Base-by-base conservation (phyloP, 2,888 invertebrate species). In the Limnephilus lunatus region DNA sequence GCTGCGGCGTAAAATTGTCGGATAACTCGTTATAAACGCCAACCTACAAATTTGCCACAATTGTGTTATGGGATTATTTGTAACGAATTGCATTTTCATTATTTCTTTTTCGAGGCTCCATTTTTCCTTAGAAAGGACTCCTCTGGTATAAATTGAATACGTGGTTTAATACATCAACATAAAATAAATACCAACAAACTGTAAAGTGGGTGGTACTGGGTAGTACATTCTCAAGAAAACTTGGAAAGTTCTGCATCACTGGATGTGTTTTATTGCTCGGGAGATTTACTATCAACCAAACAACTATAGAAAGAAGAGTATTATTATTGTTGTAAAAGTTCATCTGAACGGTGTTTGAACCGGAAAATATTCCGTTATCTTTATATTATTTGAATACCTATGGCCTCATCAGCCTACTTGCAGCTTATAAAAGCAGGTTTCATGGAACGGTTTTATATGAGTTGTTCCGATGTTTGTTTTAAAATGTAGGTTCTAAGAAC, bases 231-330 rank as follows among this genome's bases (percentile, higher is more conserved):
- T 53, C 80, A 68, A 31, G 31, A 32, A 32, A 88, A 32, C 15
- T 32, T 88, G 32, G 5, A 31, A 88, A 68, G 68, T 68, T 88
- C 88, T 68, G 48, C 86, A 48, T 15, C 86, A 48, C n/a, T 44
- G 87, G 53, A 68, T 68, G 80, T 88, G 88, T 88, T 88, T 88
- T 88, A 88, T 88, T 68, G 44, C 35, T 15, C 31, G 68, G 88
- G 25, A 68, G 11, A 68, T 88, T 88, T 88, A 88, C 80, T 53
- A 88, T 80, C 68, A 48, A 32, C 30, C 7, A 31, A 31, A 35
- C 31, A 68, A 68, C 31, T 68, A 32, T 31, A 12, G 25, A 68
- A 68, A 88, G 31, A 88, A n/a, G 88, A 88, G 88, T 30, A 31
- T n/a, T n/a, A 19, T 39, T 25, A 68, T 44, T 30, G 30, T 86